Base-by-base conservation (phyloP, 2,888 invertebrate species). In the Drosophila pseudotakahashii region DNA sequence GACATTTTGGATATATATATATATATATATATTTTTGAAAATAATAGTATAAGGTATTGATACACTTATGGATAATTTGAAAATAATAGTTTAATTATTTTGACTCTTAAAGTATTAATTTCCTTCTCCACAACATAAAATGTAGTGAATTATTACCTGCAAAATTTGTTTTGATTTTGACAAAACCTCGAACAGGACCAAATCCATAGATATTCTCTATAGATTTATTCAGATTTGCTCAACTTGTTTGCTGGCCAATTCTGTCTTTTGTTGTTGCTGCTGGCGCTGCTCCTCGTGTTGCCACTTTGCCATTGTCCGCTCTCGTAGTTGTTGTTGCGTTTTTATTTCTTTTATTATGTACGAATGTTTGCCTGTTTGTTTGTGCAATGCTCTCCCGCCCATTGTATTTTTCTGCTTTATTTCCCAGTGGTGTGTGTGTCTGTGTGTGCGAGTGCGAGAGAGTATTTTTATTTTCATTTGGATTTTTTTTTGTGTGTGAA, bases 281-380 rank as follows among this genome's bases (percentile, higher is more conserved):
- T 57, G 69, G 70, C 67, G 63, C 37, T 78, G 70, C 62, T 71
- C 60, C 59, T 78, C 67, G 66, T 62, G 77, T 77, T 75, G 73
- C 54, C 73, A 77, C 73, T 81, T 64, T 50, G 71, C 64, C 71
- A 71, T 71, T 71, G 71, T 71, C 70, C 73, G 73, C 34, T 34
- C 58, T 44, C 61, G 51, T 54, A 39, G 62, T 53, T 52, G 63
- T 44, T 83, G 81, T 76, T 85, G 85, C 88, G 82, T 74, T 82
- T 81, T 81, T 82, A 88, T 82, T 82, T 88, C 88, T 88, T 88
- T 88, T 85, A 88, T 88, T 88, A 76, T 82, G 83, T 82, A 83
- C 76, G 77, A 86, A 88, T 83, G 88, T 82, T 82, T 81, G 78
- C 84, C 76, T 75, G 85, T 75, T 87, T 83, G 82, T 88, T 81